Base-by-base conservation (phyloP, 2,113 vertebrate species). In the Tragelaphus imberbis region DNA sequence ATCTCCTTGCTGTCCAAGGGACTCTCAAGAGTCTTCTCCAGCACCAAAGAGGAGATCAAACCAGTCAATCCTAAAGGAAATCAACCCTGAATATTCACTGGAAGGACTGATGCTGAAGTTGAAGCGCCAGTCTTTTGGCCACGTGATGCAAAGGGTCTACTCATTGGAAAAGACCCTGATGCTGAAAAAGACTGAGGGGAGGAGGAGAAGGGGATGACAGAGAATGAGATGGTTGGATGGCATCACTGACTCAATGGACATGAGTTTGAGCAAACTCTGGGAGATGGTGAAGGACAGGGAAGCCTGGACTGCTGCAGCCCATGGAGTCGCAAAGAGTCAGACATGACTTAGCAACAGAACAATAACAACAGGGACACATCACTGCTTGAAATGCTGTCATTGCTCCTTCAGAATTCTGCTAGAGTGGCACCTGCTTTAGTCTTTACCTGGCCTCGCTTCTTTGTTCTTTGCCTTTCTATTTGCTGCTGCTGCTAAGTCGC, bases 341-440 rank as follows among this genome's bases (percentile, higher is more conserved):
- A 44, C 71, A 27, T 10, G 12, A 44, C 40, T 44, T 3, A 77
- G 23, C 71, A 27, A 44, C 40, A 7, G 71, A 44, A 44, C 6
- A 77, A 15, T 10, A 44, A 44, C 23, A 77, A 27, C 71, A 6
- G 27, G 49, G 90, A 14, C 1, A 0, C 7, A 16, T 16, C 15
- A 0, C 0, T 2, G 12, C 27, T 47, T 14, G 2, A 7, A n/a
- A 23, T 7, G 0, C 68, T 6, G 17, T 14, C 5, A 7, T 1
- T 4, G 15, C 25, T 6, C n/a, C 7, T 21, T 55, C 75, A 9
- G 56, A 88, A 27, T 8, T 2, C 4, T 2, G 7, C 10, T 8
- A 0, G 1, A 0, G 2, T 5, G 1, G 55, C 30, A 12, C 14
- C 86, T 25, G 15, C 84, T 5, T 15, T 3, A 2, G 4, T 2